A percentile compares a stretch with the other conserved stretches of the same genome.
phyloP scores from a whole-genome alignment of 2,888 invertebrate species.

The Leucophora obtusa region DNA sequence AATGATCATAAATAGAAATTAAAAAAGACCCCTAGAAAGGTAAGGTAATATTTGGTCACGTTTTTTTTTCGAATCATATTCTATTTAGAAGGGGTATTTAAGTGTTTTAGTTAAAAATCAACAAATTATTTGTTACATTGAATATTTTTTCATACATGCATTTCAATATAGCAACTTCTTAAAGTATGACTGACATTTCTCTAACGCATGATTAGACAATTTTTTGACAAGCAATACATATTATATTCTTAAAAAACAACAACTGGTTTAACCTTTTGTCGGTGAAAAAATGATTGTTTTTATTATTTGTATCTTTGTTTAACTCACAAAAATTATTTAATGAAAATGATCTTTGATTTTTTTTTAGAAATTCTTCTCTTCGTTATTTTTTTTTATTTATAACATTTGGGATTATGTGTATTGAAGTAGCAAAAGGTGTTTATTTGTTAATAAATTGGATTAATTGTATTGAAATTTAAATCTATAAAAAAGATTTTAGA shows the following conservation, averaged over 20 bases:
- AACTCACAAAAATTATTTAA: conserved; percentile 22
- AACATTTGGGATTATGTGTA: conserved; percentile 28
- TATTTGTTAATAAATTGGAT: conserved; percentile 11
- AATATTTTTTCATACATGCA: not conserved
- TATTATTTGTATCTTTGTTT: not conserved
- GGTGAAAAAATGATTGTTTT: conserved; percentile 11
- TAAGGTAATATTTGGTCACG: conserved; percentile 35
- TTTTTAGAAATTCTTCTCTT: not conserved
- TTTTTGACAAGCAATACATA: conserved; percentile 38
- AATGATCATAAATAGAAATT: not conserved
- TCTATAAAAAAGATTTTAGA: not conserved
- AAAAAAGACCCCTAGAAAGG: conserved; percentile 23
- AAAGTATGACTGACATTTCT: conserved; percentile 18
- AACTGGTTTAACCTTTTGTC: conserved; percentile 14
- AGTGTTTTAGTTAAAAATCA: conserved; percentile 32
- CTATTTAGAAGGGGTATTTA: conserved; percentile 21
- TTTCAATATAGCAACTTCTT: conserved; percentile 9
- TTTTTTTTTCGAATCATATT: conserved; percentile 8
- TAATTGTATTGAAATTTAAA: not conserved
- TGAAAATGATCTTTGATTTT: conserved; percentile 38
- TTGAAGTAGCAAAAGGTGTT: conserved; percentile 37
- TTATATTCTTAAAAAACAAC: not conserved
- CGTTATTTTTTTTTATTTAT: not conserved
- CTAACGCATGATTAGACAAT: conserved; percentile 42
- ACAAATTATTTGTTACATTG: conserved; percentile 38